Evolutionary conservation across 1,140 invertebrate species (phyloP), one percentile per base, ranked within the genome.

Genomic region (Brachionus rotundiformis): DNA sequence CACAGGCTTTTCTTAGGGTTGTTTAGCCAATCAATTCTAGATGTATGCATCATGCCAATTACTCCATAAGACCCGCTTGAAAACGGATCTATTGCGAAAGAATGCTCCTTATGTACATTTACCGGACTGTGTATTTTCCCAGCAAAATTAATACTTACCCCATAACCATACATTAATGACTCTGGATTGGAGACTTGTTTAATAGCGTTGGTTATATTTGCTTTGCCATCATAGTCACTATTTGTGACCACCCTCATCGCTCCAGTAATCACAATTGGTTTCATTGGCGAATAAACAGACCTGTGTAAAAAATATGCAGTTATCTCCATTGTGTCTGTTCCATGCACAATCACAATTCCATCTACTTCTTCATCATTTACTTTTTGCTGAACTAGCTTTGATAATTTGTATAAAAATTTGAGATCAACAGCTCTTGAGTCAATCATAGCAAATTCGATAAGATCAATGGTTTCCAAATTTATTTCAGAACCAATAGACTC

Each of bases 11-110:
- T 79, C 54, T 79, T 79, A 11, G 76, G 76, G 25, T 79, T 79
- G 39, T 79, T 79, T 39, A 79, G 16, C 76, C 76, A 79, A 39
- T 54, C 44, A 10, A 79, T 63, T 33, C 76, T 31, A 6, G 47
- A 59, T n/a, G 76, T 79, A 63, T 79, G 76, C 76, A 79, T 79
- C 76, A 79, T 79, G 7, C 76, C 76, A 39, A 79, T 79, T 13
- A 79, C 5, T 54, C 76, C 76, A 54, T 33, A 79, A 1, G 27
- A 54, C 11, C 76, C 76, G 31, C 76, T 79, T 23, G 76, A 29
- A 39, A 79, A 79, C 23, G 76, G 76, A 79, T 79, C 76, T 13
- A 79, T 79, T 8, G 76, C 76, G 13, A 79, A 79, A 39, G 76
- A 79, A 54, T 79, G 76, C 8, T 79, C 76, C 29, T 79, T 79